A percentile compares a stretch with the other conserved stretches of the same genome.
These are phyloP conservation scores for Bradypus variegatus DNA, from an alignment of 2,797 vertebrate genomes.

Conservation along the genomic window DNA sequence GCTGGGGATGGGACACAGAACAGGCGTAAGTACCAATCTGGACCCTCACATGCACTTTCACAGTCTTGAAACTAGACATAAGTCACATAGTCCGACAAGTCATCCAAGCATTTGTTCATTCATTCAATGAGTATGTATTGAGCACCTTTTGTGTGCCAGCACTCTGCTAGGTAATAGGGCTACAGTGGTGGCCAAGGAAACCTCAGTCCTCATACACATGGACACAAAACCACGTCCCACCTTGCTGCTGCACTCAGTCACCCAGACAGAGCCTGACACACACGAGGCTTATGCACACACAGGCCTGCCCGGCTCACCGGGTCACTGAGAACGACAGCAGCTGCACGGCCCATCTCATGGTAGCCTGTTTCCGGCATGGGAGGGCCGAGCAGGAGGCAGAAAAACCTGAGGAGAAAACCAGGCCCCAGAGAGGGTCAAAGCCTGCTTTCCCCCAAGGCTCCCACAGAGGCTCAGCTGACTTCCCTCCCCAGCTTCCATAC, in stretches of 20 bases:
- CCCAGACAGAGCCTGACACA: neutral
- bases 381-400: constrained; percentile 78
- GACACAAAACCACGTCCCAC: neutral
- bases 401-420: constrained; percentile 68
- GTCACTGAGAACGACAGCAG: constrained; percentile 74
- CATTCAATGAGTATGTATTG: neutral
- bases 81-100: neutral
- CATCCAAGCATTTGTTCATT: neutral
- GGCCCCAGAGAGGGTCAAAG: neutral
- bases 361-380: constrained; percentile 63
- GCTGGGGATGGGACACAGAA: constrained; percentile 60
- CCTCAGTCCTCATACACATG: neutral
- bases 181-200: neutral
- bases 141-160: neutral
- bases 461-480: neutral
- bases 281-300: neutral
- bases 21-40: neutral
- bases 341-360: constrained; percentile 76
- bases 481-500: neutral
- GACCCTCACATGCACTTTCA: neutral
- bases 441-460: neutral
- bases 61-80: constrained; percentile 15
- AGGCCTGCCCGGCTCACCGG: constrained; percentile 65
- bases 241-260: neutral
- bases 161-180: neutral